Base-by-base conservation (phyloP, 2,888 invertebrate species). In the Pyralis farinalis region DNA sequence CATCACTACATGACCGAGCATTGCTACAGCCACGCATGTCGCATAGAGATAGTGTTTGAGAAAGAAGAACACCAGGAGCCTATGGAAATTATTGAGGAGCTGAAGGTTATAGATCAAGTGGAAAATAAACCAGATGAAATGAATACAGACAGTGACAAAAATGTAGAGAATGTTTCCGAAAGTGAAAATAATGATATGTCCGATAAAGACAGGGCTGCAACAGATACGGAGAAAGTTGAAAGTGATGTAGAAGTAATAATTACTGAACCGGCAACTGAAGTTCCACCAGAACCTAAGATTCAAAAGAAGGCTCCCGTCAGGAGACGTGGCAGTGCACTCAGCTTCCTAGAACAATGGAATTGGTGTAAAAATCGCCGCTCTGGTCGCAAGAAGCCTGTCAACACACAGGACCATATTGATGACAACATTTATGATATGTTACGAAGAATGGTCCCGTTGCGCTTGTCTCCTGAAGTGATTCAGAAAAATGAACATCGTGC, bases 321-420 rank as follows among this genome's bases (percentile, higher is more conserved):
- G 53, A 83, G 95, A n/a, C 86, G 94, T 46, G 92, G 95, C 28
- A 94, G 94, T 73, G 93, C 94, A 21, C 78, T 95, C 8, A 93
- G 92, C 35, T 93, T 93, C 54, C 73, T 95, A 12, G 93, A 94
- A 56, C 93, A 94, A 54, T 94, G 95, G 94, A 94, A 94, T 37
- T 95, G 95, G 94, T 94, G 94, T 55, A 80, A 90, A 38, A 93
- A 91, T 54, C 67, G 92, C 11, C 87, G 90, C 46, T 89, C 91
- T 7, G 78, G 79, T 0, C 65, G 86, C n/a, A 90, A 87, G 42
- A 88, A 86, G 66, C 69, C 90, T 3, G 85, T 82, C 37, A 91
- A 90, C 51, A 87, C 90, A 43, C 91, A 92, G 63, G 89, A 88
- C 25, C 90, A 89, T 47, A 77, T 86, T 53, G 91, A 92, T 69